A percentile compares a stretch with the other conserved stretches of the same genome.
phyloP scores from a whole-genome alignment of 1,140 invertebrate species.

The Leptinotarsa lineolata region DNA sequence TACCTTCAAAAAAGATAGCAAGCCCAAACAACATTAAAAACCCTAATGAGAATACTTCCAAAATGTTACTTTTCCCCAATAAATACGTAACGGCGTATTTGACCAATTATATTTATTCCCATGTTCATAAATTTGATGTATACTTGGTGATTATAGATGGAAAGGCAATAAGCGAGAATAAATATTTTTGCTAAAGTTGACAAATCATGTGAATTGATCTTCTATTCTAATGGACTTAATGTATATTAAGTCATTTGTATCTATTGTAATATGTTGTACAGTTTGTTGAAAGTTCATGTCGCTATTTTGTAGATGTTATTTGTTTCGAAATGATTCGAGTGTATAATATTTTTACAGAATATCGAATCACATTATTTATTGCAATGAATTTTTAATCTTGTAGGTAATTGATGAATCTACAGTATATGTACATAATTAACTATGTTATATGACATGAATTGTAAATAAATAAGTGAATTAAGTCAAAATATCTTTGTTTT shows the following conservation, averaged over 20 bases:
- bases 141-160: no score
- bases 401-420: constrained; percentile 36
- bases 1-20: no score
- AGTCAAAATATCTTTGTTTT: no score
- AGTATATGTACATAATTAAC: constrained; percentile 16
- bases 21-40: no score
- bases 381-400: constrained; percentile 34
- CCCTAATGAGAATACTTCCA: no score
- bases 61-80: no score
- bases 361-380: constrained; percentile 36
- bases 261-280: constrained; percentile 39
- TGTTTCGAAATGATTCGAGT: constrained; percentile 33
- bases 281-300: constrained; percentile 37
- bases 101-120: no score
- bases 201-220: no score
- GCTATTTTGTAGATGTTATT: constrained; percentile 40
- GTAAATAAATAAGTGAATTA: constrained; percentile 33
- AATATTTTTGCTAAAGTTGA: no score
- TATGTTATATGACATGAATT: constrained; percentile 40
- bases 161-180: no score
- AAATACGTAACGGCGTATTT: no score
- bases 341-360: constrained; percentile 38
- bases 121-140: no score
- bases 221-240: neutral
- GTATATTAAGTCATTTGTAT: constrained; percentile 26